Conservation (phyloP, 2,797 vertebrate genomes). For the Falco berigora region DNA sequence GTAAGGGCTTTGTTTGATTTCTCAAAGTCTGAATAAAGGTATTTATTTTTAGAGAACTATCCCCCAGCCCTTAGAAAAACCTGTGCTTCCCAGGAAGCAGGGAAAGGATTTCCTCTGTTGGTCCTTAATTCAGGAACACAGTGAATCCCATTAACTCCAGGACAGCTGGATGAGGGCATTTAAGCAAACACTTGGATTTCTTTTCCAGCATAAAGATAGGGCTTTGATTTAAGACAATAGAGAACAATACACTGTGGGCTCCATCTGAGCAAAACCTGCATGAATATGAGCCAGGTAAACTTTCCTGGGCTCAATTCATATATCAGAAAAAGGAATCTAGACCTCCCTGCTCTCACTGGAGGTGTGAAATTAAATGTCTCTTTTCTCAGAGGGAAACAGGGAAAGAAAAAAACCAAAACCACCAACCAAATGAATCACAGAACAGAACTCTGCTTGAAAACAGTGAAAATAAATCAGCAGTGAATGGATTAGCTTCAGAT, state of each 20-base stretch:
- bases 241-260: not conserved
- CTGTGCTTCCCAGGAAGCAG: not conserved
- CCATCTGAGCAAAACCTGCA: not conserved
- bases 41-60: not conserved
- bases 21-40: not conserved
- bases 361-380: slow-evolving; percentile 3
- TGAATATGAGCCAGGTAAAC: not conserved
- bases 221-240: not conserved
- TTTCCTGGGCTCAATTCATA: not conserved
- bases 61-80: not conserved
- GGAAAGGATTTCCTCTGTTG: not conserved
- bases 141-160: not conserved
- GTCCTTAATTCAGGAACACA: not conserved
- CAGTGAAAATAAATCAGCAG: slow-evolving; percentile 42
- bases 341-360: not conserved
- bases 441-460: slow-evolving; percentile 39
- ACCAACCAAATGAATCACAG: not conserved
- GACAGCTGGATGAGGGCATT: not conserved
- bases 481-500: slow-evolving; percentile 51
- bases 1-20: not conserved
- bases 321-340: slow-evolving; percentile 2
- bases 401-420: not conserved
- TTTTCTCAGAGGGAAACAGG: not conserved
- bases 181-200: not conserved
- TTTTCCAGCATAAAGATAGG: not conserved